Conservation (phyloP, 2,888 invertebrate species). For the Acronicta aceris region DNA sequence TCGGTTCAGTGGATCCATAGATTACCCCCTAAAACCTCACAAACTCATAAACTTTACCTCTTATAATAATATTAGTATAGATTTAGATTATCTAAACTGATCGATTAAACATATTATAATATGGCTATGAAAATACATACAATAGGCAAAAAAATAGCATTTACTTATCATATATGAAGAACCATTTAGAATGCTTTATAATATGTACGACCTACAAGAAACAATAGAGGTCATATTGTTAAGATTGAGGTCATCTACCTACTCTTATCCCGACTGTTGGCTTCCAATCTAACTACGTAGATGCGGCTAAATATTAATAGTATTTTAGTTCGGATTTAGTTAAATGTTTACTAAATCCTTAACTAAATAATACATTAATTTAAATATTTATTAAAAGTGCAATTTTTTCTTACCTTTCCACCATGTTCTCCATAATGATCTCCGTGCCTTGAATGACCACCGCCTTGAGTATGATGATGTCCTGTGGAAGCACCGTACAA, state of each 20-base stretch:
- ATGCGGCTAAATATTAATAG: neutral
- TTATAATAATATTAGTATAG: too few relatives aligned
- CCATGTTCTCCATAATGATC: conserved; percentile 88
- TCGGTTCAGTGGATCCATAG: too few relatives aligned
- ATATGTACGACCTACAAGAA: neutral
- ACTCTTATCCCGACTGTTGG: neutral
- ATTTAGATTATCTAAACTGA: too few relatives aligned
- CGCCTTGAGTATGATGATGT: conserved; percentile 82
- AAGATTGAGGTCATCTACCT: neutral
- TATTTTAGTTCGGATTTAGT: too few relatives aligned
- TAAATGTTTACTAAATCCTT: too few relatives aligned
- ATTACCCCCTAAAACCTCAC: too few relatives aligned
- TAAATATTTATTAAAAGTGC: neutral
- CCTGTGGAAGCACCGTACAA: conserved; percentile 66
- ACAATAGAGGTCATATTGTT: neutral
- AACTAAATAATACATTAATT: neutral
- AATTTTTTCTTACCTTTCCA: conserved; percentile 81
- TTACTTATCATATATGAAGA: too few relatives aligned
- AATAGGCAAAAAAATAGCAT: too few relatives aligned
- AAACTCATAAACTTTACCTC: too few relatives aligned
- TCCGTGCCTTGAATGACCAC: conserved; percentile 87
- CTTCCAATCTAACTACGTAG: neutral
- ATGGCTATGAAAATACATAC: too few relatives aligned
- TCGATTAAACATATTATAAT: too few relatives aligned
- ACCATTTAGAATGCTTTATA: too few relatives aligned